Conservation (phyloP, 2,113 vertebrate genomes). For the Eptesicus fuscus region DNA sequence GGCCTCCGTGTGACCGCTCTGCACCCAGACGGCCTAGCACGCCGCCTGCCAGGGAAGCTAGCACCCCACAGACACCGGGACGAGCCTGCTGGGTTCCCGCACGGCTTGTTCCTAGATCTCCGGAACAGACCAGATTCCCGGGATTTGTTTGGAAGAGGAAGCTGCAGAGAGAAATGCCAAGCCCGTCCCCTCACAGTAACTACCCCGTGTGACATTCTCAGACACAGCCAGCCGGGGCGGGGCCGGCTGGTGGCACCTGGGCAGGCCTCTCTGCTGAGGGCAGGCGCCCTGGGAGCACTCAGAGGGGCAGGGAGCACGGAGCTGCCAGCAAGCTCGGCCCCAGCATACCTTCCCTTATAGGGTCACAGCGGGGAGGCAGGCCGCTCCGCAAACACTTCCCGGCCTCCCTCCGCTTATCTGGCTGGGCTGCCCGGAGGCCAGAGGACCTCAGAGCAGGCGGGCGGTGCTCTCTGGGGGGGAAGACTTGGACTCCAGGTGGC, state of each 20-base stretch:
- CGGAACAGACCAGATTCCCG: not conserved
- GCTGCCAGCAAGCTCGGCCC: not conserved
- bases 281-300: rapidly evolving
- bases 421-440: not conserved
- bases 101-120: not conserved
- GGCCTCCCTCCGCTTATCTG: not conserved
- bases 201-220: not conserved
- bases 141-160: not conserved
- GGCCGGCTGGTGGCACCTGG: not conserved
- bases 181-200: rapidly evolving
- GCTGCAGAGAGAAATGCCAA: not conserved
- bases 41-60: rapidly evolving
- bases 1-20: not conserved
- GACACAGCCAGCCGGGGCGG: rapidly evolving
- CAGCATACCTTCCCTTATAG: constrained; percentile 70
- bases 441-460: not conserved
- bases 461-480: not conserved
- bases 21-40: not conserved
- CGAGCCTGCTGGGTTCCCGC: too few relatives aligned
- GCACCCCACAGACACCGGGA: rapidly evolving
- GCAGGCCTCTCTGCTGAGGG: not conserved
- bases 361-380: not conserved
- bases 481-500: not conserved
- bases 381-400: not conserved
- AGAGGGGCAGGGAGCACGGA: rapidly evolving